phyloP scores from a whole-genome alignment of 2,113 vertebrate genomes.

The Mobula hypostoma region DNA sequence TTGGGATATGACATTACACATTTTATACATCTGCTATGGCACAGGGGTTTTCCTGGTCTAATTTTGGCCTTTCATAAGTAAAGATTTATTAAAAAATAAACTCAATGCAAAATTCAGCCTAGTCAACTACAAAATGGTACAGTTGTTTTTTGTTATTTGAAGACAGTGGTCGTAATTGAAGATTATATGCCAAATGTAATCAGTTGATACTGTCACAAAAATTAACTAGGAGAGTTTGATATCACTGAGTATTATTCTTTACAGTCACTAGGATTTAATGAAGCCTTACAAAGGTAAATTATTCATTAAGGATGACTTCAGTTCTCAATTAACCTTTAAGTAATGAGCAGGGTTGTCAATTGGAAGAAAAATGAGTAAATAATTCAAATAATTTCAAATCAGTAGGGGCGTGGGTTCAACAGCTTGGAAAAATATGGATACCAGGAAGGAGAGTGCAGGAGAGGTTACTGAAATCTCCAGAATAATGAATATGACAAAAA shows the following conservation, averaged over 20 bases:
- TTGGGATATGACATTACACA: background rate
- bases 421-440: too few relatives aligned
- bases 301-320: background rate
- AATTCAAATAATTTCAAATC: background rate
- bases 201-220: background rate
- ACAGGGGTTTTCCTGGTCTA: background rate
- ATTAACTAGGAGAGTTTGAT: background rate
- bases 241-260: background rate
- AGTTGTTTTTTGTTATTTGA: background rate
- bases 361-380: background rate
- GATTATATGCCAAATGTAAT: background rate
- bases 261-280: background rate
- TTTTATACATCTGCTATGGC: background rate
- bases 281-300: background rate
- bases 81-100: background rate
- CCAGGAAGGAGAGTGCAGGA: too few relatives aligned
- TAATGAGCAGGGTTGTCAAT: background rate
- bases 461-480: too few relatives aligned
- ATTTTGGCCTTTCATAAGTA: background rate
- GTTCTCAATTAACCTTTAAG: background rate
- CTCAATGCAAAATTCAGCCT: background rate
- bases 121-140: background rate
- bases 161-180: background rate
- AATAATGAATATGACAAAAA: too few relatives aligned
- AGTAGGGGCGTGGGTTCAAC: too few relatives aligned